A percentile compares a stretch with the other conserved stretches of the same genome.
Evolutionary conservation across 2,797 vertebrate species (phyloP).

Genomic region (Muraenolepis orangiensis): DNA sequence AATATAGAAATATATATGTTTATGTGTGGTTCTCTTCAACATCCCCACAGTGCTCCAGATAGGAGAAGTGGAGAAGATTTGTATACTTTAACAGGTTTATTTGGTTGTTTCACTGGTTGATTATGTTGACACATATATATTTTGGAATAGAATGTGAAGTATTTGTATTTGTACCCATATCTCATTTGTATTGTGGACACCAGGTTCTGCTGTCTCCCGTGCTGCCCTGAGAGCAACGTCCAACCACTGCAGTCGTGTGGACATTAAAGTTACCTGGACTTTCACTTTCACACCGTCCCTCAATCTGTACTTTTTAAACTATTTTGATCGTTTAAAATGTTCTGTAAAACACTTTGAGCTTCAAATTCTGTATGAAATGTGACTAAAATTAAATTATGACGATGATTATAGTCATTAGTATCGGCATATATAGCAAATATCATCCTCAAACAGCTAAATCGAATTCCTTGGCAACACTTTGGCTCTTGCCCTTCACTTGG

Average conservation of each 20-base stretch:
- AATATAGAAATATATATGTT: not conserved
- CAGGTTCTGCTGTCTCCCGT: not conserved
- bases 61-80: not conserved
- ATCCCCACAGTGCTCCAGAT: not conserved
- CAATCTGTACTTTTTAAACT: not conserved
- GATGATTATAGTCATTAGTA: not conserved
- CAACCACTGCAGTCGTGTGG: too few relatives aligned
- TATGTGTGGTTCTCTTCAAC: not conserved
- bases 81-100: not conserved
- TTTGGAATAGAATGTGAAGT: too few relatives aligned
- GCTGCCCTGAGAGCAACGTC: not conserved
- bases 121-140: not conserved
- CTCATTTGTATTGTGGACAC: too few relatives aligned
- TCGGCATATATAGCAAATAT: not conserved
- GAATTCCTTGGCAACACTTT: not conserved
- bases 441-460: not conserved
- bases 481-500: not conserved
- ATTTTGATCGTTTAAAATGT: not conserved
- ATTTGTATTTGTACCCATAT: too few relatives aligned
- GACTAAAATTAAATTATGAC: not conserved
- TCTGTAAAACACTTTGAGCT: not conserved
- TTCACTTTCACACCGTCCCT: not conserved
- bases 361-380: not conserved
- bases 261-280: not conserved
- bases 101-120: not conserved